Evolutionary conservation across 2,113 vertebrate genomes (phyloP).

Genomic region (Ceratotherium simum): DNA sequence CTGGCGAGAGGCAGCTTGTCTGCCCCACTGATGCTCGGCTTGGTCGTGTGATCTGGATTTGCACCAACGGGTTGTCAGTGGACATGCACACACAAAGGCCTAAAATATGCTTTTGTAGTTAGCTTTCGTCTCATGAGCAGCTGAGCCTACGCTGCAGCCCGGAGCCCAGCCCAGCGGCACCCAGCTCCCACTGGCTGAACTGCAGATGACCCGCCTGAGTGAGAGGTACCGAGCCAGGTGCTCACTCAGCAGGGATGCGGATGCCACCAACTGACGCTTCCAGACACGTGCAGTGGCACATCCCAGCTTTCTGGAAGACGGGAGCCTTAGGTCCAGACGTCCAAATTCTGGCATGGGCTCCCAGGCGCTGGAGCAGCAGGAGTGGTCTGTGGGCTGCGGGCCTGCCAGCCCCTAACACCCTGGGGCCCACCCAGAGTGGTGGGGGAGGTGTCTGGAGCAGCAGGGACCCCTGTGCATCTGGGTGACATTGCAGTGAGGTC

Average conservation of each 20-base stretch:
- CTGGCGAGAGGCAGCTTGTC: background rate
- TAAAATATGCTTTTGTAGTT: background rate
- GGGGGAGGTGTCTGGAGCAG: background rate
- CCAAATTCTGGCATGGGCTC: background rate
- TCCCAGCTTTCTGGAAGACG: background rate
- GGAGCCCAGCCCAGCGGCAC: background rate
- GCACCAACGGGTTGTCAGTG: background rate
- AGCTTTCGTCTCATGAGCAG: too few relatives aligned
- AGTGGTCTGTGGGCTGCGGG: background rate
- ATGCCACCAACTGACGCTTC: background rate
- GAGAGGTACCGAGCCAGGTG: accelerated
- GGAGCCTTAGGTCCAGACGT: background rate
- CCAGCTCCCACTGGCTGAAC: background rate
- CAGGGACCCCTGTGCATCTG: background rate
- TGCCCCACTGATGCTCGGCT: background rate
- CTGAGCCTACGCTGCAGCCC: background rate
- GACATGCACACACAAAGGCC: background rate
- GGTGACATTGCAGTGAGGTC: background rate
- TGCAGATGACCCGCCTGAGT: background rate
- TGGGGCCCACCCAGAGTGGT: too few relatives aligned
- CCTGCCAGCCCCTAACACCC: background rate
- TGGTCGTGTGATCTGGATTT: background rate
- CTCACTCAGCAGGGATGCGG: too few relatives aligned
- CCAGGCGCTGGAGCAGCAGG: background rate
- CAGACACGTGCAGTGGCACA: background rate